These are phyloP conservation scores for Acleris literana DNA, from an alignment of 2,888 invertebrate genomes.

Conservation along the genomic window DNA sequence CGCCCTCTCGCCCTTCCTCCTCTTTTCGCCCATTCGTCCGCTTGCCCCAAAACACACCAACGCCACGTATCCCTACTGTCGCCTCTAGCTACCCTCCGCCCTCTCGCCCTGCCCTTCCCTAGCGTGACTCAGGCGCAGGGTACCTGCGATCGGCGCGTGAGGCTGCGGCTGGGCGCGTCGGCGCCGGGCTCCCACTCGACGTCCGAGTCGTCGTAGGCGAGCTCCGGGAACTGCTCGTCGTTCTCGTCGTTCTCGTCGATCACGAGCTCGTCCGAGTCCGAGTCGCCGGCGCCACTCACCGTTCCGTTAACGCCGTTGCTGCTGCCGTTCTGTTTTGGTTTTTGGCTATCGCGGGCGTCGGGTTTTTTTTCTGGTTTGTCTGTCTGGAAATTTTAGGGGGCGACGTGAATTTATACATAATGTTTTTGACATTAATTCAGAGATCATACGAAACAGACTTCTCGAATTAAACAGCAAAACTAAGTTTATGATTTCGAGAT, in stretches of 20 bases:
- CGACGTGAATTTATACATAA: background rate
- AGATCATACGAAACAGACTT: too few species aligned
- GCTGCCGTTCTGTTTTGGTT: constrained; percentile 60
- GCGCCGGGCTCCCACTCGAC: constrained; percentile 59
- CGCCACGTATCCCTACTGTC: too few species aligned
- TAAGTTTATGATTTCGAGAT: too few species aligned
- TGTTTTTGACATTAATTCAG: too few species aligned
- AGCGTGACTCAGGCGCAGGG: constrained; percentile 11
- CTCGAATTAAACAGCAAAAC: too few species aligned
- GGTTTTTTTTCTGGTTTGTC: constrained; percentile 51
- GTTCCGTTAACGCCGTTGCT: constrained; percentile 53
- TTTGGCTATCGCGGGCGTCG: constrained; percentile 41
- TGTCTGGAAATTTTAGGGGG: constrained; percentile 48
- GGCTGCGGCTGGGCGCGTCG: constrained; percentile 63
- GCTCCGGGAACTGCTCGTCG: constrained; percentile 77
- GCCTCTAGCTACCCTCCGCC: too few species aligned
- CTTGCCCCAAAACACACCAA: too few species aligned
- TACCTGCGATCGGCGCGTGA: constrained; percentile 77
- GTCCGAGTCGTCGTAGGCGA: constrained; percentile 76
- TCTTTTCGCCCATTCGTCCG: too few species aligned
- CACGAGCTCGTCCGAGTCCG: constrained; percentile 58
- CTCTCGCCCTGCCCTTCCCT: too few species aligned
- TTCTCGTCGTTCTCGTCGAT: constrained; percentile 55
- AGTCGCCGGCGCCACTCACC: constrained; percentile 64
- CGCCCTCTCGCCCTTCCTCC: too few species aligned